Evolutionary conservation across 2,113 vertebrate species (phyloP).

Genomic region (Herpetotheres cachinnans): DNA sequence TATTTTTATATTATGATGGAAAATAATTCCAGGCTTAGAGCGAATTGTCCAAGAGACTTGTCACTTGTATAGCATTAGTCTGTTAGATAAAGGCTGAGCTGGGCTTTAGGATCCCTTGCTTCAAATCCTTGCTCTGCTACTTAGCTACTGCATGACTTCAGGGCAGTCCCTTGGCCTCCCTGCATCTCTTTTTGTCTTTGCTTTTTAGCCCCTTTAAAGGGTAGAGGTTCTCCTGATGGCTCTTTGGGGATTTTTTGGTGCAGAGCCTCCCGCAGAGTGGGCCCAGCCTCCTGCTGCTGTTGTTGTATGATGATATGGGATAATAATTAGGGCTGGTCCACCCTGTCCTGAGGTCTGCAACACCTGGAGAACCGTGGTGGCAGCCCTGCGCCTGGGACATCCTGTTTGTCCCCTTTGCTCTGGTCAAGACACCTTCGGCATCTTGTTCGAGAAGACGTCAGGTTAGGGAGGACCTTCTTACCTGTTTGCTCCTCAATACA

Average conservation of each 20-base stretch:
- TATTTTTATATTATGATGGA: background rate
- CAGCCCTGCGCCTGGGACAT: background rate
- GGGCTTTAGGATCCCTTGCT: background rate
- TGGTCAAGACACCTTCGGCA: background rate
- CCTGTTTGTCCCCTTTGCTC: background rate
- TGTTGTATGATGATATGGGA: rapidly evolving
- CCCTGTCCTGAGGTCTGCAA: background rate
- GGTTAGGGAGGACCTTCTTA: background rate
- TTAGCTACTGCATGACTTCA: background rate
- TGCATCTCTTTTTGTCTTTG: background rate
- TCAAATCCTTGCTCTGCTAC: background rate
- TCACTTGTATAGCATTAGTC: background rate
- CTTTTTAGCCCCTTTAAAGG: background rate
- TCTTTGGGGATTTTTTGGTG: background rate
- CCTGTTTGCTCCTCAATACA: background rate
- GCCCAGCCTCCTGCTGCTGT: background rate
- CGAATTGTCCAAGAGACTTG: background rate
- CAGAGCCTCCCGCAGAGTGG: background rate
- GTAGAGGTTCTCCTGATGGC: background rate
- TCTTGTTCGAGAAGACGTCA: background rate
- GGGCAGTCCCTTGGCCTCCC: background rate
- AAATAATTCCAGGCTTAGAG: background rate
- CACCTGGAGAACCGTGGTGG: background rate
- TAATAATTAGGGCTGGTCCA: background rate
- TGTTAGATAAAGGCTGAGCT: background rate